Percentiles rank a stretch among this genome's conserved stretches.
Evolutionary conservation across 2,113 vertebrate genomes (phyloP).

Genomic region (Leucopternis melanops): DNA sequence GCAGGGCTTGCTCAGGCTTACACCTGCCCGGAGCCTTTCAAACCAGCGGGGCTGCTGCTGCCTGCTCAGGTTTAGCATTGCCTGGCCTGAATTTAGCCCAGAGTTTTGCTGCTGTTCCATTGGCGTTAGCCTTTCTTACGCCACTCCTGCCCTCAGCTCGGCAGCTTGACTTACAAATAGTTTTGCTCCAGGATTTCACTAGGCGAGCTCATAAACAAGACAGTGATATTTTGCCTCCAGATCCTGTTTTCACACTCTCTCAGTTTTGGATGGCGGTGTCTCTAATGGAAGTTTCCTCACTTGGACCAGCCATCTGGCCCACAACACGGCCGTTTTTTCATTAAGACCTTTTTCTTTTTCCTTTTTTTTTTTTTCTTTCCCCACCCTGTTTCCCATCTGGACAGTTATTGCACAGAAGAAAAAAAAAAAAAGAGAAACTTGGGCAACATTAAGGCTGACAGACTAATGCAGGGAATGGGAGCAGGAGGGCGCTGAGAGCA

Average conservation of each 20-base stretch:
- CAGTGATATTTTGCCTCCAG: neutral
- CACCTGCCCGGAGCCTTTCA: neutral
- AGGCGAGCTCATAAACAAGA: neutral
- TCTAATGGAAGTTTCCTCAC: slow-evolving; percentile 5
- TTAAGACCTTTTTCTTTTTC: neutral
- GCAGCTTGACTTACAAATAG: neutral
- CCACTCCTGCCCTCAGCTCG: neutral
- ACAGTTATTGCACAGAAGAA: neutral
- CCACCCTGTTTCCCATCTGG: slow-evolving; percentile 37
- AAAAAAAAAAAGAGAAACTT: neutral
- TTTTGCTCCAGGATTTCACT: neutral
- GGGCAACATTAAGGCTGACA: neutral
- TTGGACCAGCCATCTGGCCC: slow-evolving; percentile 32
- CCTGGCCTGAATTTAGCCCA: neutral
- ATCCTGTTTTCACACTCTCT: neutral
- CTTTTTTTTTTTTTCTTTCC: neutral
- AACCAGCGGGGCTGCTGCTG: rapidly evolving
- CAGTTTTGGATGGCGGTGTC: neutral
- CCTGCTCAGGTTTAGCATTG: neutral
- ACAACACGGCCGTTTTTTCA: neutral
- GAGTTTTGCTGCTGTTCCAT: neutral
- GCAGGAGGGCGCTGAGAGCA: neutral
- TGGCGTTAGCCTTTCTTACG: neutral
- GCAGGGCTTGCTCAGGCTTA: neutral
- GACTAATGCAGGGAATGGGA: neutral